These are phyloP conservation scores for Drosophila pseudotakahashii DNA, from an alignment of 2,888 invertebrate genomes.

Conservation along the genomic window DNA sequence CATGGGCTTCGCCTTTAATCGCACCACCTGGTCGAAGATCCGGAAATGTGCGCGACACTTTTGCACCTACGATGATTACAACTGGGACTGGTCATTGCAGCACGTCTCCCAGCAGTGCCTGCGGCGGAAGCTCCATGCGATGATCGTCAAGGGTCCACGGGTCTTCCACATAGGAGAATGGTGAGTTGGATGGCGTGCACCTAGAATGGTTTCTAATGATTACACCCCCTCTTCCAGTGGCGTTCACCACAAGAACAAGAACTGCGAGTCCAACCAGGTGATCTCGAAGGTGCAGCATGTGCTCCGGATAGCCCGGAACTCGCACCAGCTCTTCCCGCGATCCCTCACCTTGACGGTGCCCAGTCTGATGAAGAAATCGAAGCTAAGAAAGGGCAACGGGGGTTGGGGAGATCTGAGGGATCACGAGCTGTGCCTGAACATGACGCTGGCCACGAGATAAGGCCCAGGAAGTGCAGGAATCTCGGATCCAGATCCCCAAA, in stretches of 20 bases:
- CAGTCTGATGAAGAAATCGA: conserved; percentile 89
- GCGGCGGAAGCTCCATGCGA: conserved; percentile 91
- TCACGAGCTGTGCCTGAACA: conserved; percentile 91
- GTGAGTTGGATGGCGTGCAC: conserved; percentile 85
- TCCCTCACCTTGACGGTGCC: conserved; percentile 88
- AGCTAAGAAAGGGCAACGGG: conserved; percentile 95
- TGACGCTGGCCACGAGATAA: conserved; percentile 85
- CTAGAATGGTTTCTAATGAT: not conserved
- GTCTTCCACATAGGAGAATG: conserved; percentile 99
- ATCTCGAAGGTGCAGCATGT: conserved; percentile 93
- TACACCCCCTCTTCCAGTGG: conserved; percentile 87
- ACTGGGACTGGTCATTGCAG: conserved; percentile 99
- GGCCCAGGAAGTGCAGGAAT: conserved; percentile 11
- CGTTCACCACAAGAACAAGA: conserved; percentile 96
- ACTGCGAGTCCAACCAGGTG: conserved; percentile 93
- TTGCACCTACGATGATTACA: conserved; percentile 99
- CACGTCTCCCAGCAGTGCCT: conserved; percentile 94
- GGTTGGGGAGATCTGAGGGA: conserved; percentile 98
- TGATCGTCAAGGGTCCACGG: conserved; percentile 95
- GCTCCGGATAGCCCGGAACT: conserved; percentile 88
- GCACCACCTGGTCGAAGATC: conserved; percentile 93
- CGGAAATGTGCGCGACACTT: conserved; percentile 93
- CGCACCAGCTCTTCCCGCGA: conserved; percentile 88
- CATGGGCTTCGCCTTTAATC: conserved; percentile 99
- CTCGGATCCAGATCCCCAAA: conserved; percentile 24